phyloP scores from a whole-genome alignment of 2,797 vertebrate species.

The Paedocypris micromegethes region DNA sequence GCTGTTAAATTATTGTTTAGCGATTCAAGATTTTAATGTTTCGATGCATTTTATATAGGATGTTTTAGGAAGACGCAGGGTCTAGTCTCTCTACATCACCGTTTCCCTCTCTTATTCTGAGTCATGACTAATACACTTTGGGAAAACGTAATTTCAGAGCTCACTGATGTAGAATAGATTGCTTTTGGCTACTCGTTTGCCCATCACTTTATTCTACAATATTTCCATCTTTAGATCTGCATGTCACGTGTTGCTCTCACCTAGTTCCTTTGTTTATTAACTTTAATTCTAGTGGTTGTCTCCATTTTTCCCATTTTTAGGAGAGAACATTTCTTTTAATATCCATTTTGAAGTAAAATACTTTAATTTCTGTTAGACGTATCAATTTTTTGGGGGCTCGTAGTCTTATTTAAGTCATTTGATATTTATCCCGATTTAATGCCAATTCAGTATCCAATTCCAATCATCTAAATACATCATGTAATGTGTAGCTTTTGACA shows the following conservation, averaged over 20 bases:
- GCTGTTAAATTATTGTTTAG: constrained; percentile 21
- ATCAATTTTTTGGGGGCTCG: no score
- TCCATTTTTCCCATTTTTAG: no score
- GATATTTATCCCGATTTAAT: no score
- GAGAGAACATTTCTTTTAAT: no score
- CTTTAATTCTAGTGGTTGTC: no score
- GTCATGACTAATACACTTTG: constrained; percentile 60
- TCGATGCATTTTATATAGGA: background rate
- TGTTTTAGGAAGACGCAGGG: background rate
- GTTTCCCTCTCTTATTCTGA: constrained; percentile 21
- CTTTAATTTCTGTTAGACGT: no score
- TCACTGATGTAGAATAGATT: constrained; percentile 62
- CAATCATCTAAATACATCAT: no score
- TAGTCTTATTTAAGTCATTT: no score
- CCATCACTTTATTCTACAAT: constrained; percentile 56
- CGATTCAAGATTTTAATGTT: background rate
- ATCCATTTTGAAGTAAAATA: no score
- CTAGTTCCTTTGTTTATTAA: constrained; percentile 16
- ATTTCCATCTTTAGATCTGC: constrained; percentile 50
- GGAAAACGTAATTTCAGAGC: constrained; percentile 62
- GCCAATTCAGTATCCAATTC: no score
- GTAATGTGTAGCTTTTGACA: no score
- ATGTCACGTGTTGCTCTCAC: constrained; percentile 44
- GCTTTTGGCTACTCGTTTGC: constrained; percentile 55
- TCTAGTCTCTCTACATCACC: background rate